A percentile compares a stretch with the other conserved stretches of the same genome.
Conservation (phyloP, 2,113 vertebrate species). For the Malurus cyaneus region DNA sequence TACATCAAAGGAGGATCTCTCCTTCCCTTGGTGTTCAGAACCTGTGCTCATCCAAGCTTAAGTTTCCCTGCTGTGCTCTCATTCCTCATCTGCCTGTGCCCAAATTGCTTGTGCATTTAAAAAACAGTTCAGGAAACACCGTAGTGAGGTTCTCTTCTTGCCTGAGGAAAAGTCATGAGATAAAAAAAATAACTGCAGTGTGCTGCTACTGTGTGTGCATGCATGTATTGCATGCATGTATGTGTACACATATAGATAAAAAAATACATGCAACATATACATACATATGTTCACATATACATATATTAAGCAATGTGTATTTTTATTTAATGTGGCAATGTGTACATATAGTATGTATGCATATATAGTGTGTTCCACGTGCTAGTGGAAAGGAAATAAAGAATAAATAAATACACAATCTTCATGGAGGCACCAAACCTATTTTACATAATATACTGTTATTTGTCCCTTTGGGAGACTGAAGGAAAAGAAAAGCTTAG, state of each 20-base stretch:
- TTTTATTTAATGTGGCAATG: background rate
- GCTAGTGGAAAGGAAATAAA: background rate
- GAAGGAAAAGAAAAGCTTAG: background rate
- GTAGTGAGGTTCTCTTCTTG: background rate
- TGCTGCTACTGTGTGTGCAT: background rate
- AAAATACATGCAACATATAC: background rate
- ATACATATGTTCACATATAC: too few species aligned
- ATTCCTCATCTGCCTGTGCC: background rate
- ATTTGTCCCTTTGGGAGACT: background rate
- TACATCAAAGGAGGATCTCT: background rate
- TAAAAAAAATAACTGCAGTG: background rate
- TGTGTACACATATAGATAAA: too few species aligned
- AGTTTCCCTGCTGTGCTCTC: background rate
- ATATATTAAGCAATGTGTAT: background rate
- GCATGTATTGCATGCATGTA: background rate
- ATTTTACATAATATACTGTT: background rate
- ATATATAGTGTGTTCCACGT: background rate
- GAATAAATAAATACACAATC: background rate
- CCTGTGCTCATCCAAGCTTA: background rate
- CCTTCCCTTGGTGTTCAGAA: background rate
- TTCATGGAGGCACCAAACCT: background rate
- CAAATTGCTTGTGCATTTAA: background rate
- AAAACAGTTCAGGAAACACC: background rate
- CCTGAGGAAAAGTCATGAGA: background rate
- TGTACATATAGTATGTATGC: background rate